phyloP scores from a whole-genome alignment of 2,113 vertebrate species.

The Trachemys scripta region DNA sequence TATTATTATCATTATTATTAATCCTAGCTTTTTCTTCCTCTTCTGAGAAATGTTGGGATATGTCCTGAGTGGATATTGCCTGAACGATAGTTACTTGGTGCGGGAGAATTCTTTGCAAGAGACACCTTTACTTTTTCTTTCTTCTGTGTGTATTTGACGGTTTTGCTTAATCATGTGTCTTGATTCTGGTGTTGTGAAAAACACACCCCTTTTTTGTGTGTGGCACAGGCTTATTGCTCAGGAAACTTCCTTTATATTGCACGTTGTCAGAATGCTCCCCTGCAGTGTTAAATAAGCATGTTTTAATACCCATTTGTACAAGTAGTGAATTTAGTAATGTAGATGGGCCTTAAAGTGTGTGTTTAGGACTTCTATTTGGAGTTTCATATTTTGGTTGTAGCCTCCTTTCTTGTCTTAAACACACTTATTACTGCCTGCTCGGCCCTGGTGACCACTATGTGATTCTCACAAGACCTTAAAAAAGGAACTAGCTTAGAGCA shows the following conservation, averaged over 20 bases:
- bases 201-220: not conserved
- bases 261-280: not conserved
- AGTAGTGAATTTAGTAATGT: not conserved
- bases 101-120: too few relatives aligned
- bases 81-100: not conserved
- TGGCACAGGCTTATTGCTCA: not conserved
- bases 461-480: not conserved
- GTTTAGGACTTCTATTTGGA: not conserved
- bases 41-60: not conserved
- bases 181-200: not conserved
- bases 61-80: not conserved
- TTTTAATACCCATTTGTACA: not conserved
- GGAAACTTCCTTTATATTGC: not conserved
- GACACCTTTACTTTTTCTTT: too few relatives aligned
- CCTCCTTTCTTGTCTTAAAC: not conserved
- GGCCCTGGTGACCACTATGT: not conserved
- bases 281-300: not conserved
- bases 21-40: not conserved
- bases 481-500: not conserved
- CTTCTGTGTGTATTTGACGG: too few relatives aligned
- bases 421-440: not conserved
- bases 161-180: not conserved
- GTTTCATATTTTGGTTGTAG: not conserved
- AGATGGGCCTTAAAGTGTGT: not conserved
- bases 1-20: not conserved